Evolutionary conservation across 1,140 invertebrate species (phyloP).

Genomic region (Papilio dardanus): DNA sequence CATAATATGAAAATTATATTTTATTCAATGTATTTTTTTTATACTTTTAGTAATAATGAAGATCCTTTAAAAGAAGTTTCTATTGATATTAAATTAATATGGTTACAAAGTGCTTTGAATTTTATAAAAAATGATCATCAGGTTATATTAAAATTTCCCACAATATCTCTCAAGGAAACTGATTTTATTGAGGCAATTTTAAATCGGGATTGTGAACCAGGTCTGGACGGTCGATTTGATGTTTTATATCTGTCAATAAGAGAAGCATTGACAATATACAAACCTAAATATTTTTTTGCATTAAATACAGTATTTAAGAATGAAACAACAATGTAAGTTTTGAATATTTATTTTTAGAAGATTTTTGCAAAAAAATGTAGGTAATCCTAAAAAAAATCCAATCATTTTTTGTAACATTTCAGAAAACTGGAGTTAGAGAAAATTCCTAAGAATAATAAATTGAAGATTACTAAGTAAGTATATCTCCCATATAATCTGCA

Average conservation of each 20-base stretch:
- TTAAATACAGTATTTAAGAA: conserved; percentile 38
- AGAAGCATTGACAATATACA: conserved; percentile 47
- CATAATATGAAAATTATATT: not conserved
- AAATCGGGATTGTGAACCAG: conserved; percentile 22
- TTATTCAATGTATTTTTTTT: not conserved
- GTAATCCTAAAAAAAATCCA: too few relatives aligned
- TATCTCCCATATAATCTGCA: not conserved
- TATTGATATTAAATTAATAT: not conserved
- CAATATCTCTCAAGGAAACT: not conserved
- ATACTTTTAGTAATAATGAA: not conserved
- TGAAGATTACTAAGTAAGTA: conserved; percentile 31
- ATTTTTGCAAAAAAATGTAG: too few relatives aligned
- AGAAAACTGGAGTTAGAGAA: conserved; percentile 42
- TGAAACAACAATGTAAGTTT: conserved; percentile 42
- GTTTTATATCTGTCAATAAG: conserved; percentile 45
- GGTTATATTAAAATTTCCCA: not conserved
- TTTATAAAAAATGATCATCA: conserved; percentile 9
- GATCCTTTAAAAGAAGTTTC: not conserved
- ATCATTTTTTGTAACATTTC: conserved; percentile 3
- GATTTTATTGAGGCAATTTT: conserved; percentile 45
- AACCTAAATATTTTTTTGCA: conserved; percentile 46
- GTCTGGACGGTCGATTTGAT: conserved; percentile 37
- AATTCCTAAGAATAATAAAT: conserved; percentile 29
- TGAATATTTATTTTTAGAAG: conserved; percentile 3
- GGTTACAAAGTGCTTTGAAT: not conserved